Conservation (phyloP, 2,113 vertebrate genomes). For the Bothrops jararaca region DNA sequence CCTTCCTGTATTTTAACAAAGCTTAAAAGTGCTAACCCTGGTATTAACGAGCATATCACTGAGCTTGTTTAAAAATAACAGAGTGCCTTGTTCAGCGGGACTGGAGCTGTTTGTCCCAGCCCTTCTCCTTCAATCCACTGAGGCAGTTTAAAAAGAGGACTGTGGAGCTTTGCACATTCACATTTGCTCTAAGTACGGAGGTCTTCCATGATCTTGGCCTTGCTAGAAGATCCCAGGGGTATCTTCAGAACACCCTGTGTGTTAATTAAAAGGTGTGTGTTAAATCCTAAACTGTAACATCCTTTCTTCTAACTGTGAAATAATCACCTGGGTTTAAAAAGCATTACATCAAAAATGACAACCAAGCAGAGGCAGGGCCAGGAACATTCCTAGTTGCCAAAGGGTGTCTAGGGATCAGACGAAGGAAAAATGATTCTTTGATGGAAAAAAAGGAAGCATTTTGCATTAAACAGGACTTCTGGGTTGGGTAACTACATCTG, state of each 20-base stretch:
- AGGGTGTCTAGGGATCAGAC: background rate
- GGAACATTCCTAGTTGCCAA: background rate
- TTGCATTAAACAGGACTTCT: background rate
- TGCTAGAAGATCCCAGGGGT: background rate
- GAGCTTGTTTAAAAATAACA: constrained; percentile 4
- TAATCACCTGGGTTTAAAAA: background rate
- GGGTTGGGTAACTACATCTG: background rate
- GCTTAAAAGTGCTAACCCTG: background rate
- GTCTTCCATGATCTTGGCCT: background rate
- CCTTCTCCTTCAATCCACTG: background rate
- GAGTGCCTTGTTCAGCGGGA: background rate
- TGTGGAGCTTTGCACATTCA: background rate
- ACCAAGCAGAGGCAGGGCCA: background rate
- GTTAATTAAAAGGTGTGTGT: constrained; percentile 19
- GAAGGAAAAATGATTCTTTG: background rate
- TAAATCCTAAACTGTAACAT: constrained; percentile 10
- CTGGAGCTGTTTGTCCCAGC: background rate
- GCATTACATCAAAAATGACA: background rate
- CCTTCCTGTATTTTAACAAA: constrained; percentile 13
- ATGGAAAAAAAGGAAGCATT: background rate
- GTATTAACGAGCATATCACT: background rate
- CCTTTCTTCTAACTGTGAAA: background rate
- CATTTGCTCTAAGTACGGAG: background rate
- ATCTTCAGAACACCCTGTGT: background rate
- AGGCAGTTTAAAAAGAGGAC: background rate